Base-by-base conservation (phyloP, 2,797 vertebrate species). In the Sebastes minor region DNA sequence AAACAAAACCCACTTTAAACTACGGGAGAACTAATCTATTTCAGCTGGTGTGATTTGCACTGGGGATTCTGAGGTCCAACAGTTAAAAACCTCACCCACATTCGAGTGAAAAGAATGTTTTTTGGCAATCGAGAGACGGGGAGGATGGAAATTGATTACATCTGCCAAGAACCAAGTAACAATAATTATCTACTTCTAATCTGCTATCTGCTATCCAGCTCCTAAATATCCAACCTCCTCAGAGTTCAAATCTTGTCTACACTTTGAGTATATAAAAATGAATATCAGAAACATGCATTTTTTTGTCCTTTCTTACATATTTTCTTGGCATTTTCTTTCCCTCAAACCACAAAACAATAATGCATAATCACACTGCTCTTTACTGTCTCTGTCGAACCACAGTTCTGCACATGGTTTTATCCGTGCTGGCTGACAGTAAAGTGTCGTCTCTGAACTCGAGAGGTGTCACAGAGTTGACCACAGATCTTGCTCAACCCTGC, bases 61-160 rank as follows among this genome's bases (percentile, higher is more conserved):
- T 70, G 35, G 70, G 70, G 78, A 70, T 70, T 76, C 67, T 63
- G 78, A 84, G 33, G 68, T 74, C 49, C 62, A 12, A 80, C 55
- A 16, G 74, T 70, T 65, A 18, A 57, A 81, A 55, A 32, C 81
- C 79, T 89, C 85, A 35, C 73, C 83, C 82, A 82, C 5, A 9
- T 71, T 82, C 6, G 23, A 71, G 73, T n/a, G 61, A 86, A 85
- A 88, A 64, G 42, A 91, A 88, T 76, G 60, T 64, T 80, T 83
- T 83, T 92, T 92, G 86, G 88, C 80, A 64, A 70, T 10, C 0
- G 1, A 28, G 55, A 74, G 59, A 71, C 5, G 11, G 35, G 42
- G 35, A 71, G 65, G 69, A 81, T 63, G 81, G 67, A 86, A 93
- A 91, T 77, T 84, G 78, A 88, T 79, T 76, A 56, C 83, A 89